Evolutionary conservation across 1,140 invertebrate species (phyloP), one percentile per base, ranked within the genome.

Genomic region (Achroia grisella): DNA sequence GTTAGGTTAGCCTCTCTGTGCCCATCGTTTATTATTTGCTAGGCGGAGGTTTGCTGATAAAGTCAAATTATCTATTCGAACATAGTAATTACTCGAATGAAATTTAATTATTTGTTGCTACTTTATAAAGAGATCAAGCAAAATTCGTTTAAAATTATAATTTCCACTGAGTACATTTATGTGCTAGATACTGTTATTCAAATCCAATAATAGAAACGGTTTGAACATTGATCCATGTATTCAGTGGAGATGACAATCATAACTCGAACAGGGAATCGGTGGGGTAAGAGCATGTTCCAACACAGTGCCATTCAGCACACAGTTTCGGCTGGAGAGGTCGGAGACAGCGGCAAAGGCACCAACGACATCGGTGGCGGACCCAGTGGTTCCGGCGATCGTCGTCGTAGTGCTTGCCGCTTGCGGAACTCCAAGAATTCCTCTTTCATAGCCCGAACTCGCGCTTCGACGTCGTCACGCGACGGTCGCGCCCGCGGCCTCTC

Each of bases 391-490:
- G 86, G 86, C 71, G 91, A 89, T 57, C 90, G 87, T 49, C 90
- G 82, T 36, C 92, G 86, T 73, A 91, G 89, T 34, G 94, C 94
- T 76, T 97, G 95, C 30, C 95, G 88, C 64, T 95, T 92, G 42
- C 95, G 89, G 83, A 97, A 98, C 72, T 96, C 93, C 72, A 97
- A 92, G 82, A 97, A 98, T 79, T 98, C 96, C 73, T 97, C 94
- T 62, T 97, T 96, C 93, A 98, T 96, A 23, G 95, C 95, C 57
- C 96, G 93, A 42, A 98, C 94, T 39, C 97, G 88, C 2, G 95
- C 94, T 69, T 96, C 95, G 55, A 96, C 94, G 75, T 95, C 95
- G 56, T 71, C 68, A 10, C 74, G 77, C 10, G 73, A 48, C 39
- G 92, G 91, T 4, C 90, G 89, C 28, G 89, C 89, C 37, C 92